These are phyloP conservation scores for Orthosia cruda DNA, from an alignment of 2,888 invertebrate species.

Conservation along the genomic window DNA sequence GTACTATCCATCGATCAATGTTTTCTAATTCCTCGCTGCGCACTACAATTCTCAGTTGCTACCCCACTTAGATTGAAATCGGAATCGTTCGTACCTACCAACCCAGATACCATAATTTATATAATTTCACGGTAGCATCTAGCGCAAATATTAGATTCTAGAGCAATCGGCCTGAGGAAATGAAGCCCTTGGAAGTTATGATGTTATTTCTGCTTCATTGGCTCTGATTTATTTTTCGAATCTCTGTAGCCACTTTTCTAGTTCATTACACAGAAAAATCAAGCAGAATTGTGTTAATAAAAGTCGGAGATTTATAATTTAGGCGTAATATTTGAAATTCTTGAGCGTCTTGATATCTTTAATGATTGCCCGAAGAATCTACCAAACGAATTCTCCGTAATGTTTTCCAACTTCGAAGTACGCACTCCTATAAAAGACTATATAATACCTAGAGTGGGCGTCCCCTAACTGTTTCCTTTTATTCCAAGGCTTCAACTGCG, in stretches of 20 bases:
- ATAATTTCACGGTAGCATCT: constrained; percentile 50
- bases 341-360: neutral
- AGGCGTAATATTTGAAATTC: neutral
- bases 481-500: constrained; percentile 58
- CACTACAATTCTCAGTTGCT: constrained; percentile 25
- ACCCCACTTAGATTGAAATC: constrained; percentile 32
- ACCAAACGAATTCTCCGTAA: constrained; percentile 29
- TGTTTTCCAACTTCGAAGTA: constrained; percentile 53
- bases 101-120: constrained; percentile 27
- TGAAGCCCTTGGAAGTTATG: constrained; percentile 51
- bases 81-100: constrained; percentile 35
- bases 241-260: constrained; percentile 14
- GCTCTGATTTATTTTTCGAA: constrained; percentile 36
- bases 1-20: neutral
- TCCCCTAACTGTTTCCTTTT: constrained; percentile 61
- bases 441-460: constrained; percentile 64
- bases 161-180: constrained; percentile 59
- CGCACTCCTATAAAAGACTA: constrained; percentile 49
- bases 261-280: constrained; percentile 3
- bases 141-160: constrained; percentile 64
- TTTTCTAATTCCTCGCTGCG: neutral
- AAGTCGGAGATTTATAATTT: neutral
- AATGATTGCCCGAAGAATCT: constrained; percentile 5
- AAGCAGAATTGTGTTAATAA: neutral
- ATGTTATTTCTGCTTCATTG: constrained; percentile 58